Percentiles rank a stretch among this genome's conserved stretches.
Conservation (phyloP, 1,140 invertebrate species). For the Plectrocnemia conspersa region DNA sequence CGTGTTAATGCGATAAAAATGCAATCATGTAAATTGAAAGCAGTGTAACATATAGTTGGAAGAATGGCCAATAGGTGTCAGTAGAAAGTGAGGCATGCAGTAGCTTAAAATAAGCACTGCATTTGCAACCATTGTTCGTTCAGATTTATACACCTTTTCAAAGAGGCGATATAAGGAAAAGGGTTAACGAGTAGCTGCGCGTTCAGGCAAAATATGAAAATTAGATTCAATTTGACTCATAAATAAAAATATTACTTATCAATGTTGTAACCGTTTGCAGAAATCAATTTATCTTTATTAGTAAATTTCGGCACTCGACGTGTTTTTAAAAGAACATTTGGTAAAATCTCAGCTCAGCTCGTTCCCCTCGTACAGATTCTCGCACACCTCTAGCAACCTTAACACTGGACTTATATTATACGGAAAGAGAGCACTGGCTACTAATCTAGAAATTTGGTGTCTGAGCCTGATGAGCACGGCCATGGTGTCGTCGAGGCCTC, state of each 20-base stretch:
- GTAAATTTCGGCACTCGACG: neutral
- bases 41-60: too few relatives aligned
- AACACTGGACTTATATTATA: slow-evolving; percentile 87
- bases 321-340: neutral
- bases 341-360: slow-evolving; percentile 56
- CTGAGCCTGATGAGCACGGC: slow-evolving; percentile 73
- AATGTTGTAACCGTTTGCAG: neutral
- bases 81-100: too few relatives aligned
- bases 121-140: too few relatives aligned
- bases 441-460: slow-evolving; percentile 74
- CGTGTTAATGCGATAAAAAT: too few relatives aligned
- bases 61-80: too few relatives aligned
- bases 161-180: neutral
- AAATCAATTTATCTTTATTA: neutral
- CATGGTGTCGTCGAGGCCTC: slow-evolving; percentile 78
- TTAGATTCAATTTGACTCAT: neutral
- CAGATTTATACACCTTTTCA: slow-evolving; percentile 1
- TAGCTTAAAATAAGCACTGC: too few relatives aligned
- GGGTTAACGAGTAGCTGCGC: neutral
- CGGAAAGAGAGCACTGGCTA: slow-evolving; percentile 77
- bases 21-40: too few relatives aligned
- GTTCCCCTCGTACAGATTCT: slow-evolving; percentile 79
- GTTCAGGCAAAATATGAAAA: neutral
- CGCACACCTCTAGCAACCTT: slow-evolving; percentile 76
- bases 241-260: neutral